Conservation (phyloP, 2,797 vertebrate genomes). For the Antrozous pallidus region DNA sequence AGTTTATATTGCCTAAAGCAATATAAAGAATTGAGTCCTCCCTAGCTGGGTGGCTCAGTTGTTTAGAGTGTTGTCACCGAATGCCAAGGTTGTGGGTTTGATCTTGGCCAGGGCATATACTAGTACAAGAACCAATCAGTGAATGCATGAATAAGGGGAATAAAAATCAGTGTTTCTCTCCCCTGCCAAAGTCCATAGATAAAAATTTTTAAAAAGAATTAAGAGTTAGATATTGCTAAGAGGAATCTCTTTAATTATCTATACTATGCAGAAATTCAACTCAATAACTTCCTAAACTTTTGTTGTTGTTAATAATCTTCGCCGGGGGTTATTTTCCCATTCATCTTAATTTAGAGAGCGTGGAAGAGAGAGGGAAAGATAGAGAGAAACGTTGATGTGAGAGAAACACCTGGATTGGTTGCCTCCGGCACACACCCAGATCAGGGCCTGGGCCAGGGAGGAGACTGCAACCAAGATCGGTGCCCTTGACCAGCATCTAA, state of each 20-base stretch:
- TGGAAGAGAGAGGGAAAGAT: no score
- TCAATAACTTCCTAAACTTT: neutral
- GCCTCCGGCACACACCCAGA: no score
- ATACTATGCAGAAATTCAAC: neutral
- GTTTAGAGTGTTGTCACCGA: neutral
- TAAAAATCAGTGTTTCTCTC: neutral
- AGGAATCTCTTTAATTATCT: conserved; percentile 7
- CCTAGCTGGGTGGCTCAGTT: neutral
- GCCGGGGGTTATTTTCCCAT: no score
- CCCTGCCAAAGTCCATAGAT: neutral
- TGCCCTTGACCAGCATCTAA: no score
- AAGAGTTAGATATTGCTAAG: neutral
- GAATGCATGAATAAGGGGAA: neutral
- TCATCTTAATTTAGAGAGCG: no score
- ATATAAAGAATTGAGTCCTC: neutral
- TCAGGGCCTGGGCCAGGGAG: no score
- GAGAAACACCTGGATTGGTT: no score
- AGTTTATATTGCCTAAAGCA: neutral
- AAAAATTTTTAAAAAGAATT: neutral
- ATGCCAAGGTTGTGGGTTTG: neutral
- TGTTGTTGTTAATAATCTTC: no score
- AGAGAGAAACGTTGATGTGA: no score
- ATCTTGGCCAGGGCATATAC: neutral
- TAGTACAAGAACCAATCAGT: neutral
- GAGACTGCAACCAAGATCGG: no score